These are phyloP conservation scores for Anolis apletophallus DNA, from an alignment of 2,797 vertebrate species.

Conservation along the genomic window DNA sequence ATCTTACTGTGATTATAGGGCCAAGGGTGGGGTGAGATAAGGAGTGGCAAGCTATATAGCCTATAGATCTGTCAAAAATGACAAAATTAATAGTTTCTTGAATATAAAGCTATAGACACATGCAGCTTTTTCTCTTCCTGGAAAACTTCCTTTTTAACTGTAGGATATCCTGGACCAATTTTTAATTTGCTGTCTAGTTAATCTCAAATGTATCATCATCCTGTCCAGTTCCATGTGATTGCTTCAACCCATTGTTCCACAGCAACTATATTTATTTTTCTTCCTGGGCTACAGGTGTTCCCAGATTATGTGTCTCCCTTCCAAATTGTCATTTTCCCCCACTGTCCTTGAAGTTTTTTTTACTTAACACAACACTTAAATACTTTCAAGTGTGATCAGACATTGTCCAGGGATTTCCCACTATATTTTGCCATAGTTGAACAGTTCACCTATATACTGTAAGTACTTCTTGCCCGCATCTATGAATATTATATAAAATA, in stretches of 20 bases:
- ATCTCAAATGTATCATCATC: background rate
- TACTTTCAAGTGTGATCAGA: background rate
- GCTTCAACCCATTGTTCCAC: no score
- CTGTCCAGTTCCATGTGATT: no score
- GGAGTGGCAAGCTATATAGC: background rate
- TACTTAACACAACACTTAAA: background rate
- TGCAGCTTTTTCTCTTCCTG: background rate
- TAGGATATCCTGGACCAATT: no score
- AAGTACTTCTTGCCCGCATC: background rate
- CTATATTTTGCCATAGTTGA: background rate
- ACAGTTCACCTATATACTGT: background rate
- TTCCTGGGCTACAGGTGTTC: background rate
- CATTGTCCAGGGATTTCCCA: background rate
- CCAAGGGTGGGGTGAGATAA: background rate
- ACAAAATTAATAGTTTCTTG: background rate
- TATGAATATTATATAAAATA: background rate
- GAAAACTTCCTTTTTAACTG: no score
- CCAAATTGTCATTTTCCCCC: background rate
- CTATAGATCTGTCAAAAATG: constrained; percentile 3
- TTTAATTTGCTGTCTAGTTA: background rate
- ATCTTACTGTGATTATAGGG: background rate
- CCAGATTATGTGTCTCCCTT: background rate
- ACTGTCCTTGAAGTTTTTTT: background rate
- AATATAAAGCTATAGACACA: background rate
- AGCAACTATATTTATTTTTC: background rate